Percentiles rank a stretch among this genome's conserved stretches.
Evolutionary conservation across 1,140 invertebrate species (phyloP).

Genomic region (Pemphigus obesinymphae): DNA sequence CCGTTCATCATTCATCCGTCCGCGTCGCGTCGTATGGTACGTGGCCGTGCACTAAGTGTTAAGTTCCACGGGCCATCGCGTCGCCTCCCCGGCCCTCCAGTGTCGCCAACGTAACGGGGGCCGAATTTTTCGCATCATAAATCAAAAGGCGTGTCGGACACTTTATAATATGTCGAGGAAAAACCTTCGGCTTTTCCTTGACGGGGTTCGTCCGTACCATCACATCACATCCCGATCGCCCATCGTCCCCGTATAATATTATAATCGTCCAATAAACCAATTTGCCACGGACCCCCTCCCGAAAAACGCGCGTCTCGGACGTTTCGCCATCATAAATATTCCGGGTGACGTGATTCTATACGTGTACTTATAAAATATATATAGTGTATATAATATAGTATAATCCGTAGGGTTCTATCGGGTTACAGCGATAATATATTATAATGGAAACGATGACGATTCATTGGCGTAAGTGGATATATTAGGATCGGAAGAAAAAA

Average conservation of each 20-base stretch:
- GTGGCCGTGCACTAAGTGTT: slow-evolving; percentile 23
- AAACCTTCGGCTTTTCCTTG: slow-evolving; percentile 8
- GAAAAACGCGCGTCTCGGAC: no score
- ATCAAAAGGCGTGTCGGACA: slow-evolving; percentile 18
- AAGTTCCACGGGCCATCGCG: background rate
- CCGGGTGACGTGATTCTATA: background rate
- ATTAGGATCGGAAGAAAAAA: no score
- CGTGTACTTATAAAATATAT: no score
- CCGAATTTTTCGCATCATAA: background rate
- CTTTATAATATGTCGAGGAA: slow-evolving; percentile 1
- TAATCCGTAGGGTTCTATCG: no score
- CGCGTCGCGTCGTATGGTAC: background rate
- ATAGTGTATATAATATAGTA: no score
- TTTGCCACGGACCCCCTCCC: slow-evolving; percentile 13
- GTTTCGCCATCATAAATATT: slow-evolving; percentile 19
- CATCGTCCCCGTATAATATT: background rate
- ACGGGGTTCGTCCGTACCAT: background rate
- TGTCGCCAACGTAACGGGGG: no score
- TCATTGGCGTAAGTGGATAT: no score
- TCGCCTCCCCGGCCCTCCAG: no score
- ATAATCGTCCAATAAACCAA: slow-evolving; percentile 24
- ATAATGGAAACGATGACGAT: no score
- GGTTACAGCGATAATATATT: no score
- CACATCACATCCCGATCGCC: no score
- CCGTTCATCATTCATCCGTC: slow-evolving; percentile 20